phyloP scores from a whole-genome alignment of 2,888 invertebrate genomes.

The Tholera decimalis region DNA sequence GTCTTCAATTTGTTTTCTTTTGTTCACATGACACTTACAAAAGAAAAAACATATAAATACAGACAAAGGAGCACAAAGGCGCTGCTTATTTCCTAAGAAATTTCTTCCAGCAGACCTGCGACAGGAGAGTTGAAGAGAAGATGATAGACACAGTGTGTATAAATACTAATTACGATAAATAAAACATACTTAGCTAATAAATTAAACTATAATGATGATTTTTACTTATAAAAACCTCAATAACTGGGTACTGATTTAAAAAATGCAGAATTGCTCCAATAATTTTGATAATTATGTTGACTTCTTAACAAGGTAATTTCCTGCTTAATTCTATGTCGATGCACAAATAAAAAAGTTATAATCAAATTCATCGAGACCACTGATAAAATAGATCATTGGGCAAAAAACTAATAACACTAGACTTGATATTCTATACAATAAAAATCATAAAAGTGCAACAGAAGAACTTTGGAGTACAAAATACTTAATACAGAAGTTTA shows the following conservation, averaged over 20 bases:
- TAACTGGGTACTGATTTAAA: not conserved
- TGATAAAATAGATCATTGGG: constrained; percentile 41
- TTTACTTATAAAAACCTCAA: not conserved
- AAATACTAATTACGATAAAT: too few species aligned
- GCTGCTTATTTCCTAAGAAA: too few species aligned
- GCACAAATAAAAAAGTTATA: constrained; percentile 4
- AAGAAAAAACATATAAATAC: too few species aligned
- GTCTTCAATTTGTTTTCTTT: too few species aligned
- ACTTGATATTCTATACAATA: constrained; percentile 7
- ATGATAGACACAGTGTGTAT: too few species aligned
- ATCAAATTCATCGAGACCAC: constrained; percentile 27
- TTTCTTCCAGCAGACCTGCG: too few species aligned
- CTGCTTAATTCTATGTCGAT: not conserved
- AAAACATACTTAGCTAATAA: too few species aligned
- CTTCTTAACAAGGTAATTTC: not conserved
- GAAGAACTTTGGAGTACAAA: constrained; percentile 2
- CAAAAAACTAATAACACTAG: constrained; percentile 37
- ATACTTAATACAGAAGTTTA: not conserved
- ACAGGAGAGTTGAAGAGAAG: too few species aligned
- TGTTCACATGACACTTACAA: too few species aligned
- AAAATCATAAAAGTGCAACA: constrained; percentile 33
- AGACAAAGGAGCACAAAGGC: too few species aligned
- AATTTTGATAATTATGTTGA: constrained; percentile 16
- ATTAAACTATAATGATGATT: too few species aligned
- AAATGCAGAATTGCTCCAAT: constrained; percentile 14